phyloP scores from a whole-genome alignment of 2,113 vertebrate genomes.

The Noturus placidus region DNA sequence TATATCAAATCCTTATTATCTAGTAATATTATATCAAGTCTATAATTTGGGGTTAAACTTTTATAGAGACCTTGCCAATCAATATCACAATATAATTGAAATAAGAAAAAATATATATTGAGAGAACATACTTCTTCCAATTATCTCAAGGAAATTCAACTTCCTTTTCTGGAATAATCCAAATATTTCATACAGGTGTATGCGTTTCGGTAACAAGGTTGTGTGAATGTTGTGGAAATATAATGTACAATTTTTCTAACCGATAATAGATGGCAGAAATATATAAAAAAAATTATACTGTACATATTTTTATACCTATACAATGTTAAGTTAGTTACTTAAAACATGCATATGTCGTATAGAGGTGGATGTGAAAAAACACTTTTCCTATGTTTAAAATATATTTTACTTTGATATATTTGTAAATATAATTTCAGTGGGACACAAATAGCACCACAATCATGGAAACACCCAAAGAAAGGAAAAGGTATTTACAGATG shows the following conservation, averaged over 20 bases:
- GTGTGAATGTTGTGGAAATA: not conserved
- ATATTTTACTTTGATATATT: not conserved
- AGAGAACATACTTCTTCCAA: not conserved
- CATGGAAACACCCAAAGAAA: not conserved
- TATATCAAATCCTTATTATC: not conserved
- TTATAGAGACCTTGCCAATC: not conserved
- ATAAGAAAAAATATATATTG: not conserved
- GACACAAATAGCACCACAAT: not conserved
- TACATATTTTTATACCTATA: no score
- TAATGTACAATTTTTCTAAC: not conserved
- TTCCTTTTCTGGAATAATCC: not conserved
- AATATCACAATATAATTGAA: not conserved
- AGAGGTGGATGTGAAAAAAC: not conserved
- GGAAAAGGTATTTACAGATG: conserved; percentile 14
- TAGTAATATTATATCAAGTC: not conserved
- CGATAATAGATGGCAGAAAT: not conserved
- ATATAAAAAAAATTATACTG: no score
- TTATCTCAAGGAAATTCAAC: not conserved
- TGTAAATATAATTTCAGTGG: not conserved
- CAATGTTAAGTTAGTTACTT: not conserved
- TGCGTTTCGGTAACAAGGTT: not conserved
- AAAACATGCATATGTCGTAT: not conserved
- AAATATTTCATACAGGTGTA: not conserved
- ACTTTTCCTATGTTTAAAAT: not conserved
- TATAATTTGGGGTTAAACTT: not conserved